Evolutionary conservation across 2,888 invertebrate species (phyloP).

Genomic region (Synanthedon tipuliformis): DNA sequence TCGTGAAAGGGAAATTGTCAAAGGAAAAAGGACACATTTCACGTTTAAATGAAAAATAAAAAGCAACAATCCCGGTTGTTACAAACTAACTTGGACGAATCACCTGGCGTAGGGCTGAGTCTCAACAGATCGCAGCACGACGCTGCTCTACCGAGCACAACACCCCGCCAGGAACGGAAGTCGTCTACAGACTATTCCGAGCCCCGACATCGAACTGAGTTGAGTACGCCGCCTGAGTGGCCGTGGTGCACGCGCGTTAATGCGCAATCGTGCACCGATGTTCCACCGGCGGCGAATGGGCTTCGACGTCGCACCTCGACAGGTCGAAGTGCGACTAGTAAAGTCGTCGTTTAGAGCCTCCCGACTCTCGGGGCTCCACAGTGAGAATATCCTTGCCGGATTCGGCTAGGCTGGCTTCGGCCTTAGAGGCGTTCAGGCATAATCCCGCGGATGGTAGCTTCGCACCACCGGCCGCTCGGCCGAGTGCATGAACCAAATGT

Average conservation of each 20-base stretch:
- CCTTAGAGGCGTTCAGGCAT: neutral
- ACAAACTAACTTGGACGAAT: neutral
- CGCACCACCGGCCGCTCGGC: neutral
- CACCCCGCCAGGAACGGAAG: neutral
- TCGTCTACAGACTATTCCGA: constrained; percentile 49
- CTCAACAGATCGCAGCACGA: constrained; percentile 70
- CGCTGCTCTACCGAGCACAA: neutral
- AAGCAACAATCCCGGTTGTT: constrained; percentile 4
- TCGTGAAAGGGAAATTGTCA: no score
- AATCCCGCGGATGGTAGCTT: neutral
- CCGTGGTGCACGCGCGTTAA: no score
- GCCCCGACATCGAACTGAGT: constrained; percentile 33
- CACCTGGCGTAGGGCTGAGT: constrained; percentile 56
- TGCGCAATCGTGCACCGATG: no score
- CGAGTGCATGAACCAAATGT: constrained; percentile 26
- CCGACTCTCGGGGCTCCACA: constrained; percentile 23
- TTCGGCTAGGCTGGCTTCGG: neutral
- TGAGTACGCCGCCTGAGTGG: no score
- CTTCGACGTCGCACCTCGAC: no score
- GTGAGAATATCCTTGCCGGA: neutral
- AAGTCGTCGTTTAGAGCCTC: constrained; percentile 32
- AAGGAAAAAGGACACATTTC: no score
- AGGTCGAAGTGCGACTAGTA: no score
- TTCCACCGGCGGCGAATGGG: no score
- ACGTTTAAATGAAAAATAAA: no score